Percentiles rank a stretch among this genome's conserved stretches.
Evolutionary conservation across 2,888 invertebrate genomes (phyloP).

Genomic region (Tryphoninae sp.): DNA sequence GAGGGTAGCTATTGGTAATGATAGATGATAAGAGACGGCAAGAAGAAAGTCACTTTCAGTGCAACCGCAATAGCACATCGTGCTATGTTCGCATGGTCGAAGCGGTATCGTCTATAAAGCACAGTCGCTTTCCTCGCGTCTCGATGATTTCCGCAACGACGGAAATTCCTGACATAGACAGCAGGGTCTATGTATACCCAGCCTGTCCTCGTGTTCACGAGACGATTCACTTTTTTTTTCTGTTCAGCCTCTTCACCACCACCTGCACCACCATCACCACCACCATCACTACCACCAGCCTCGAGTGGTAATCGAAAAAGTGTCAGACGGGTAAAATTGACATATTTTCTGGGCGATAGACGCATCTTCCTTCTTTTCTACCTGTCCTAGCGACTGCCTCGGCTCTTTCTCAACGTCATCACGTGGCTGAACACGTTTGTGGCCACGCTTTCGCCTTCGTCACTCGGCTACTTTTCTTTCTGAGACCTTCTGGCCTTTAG

Average conservation of each 20-base stretch:
- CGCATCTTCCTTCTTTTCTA: constrained; percentile 27
- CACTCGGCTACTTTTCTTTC: background rate
- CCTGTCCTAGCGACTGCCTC: constrained; percentile 19
- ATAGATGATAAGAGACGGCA: background rate
- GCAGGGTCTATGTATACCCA: constrained; percentile 23
- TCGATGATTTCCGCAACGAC: constrained; percentile 50
- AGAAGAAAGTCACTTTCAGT: background rate
- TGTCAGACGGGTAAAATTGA: constrained; percentile 62
- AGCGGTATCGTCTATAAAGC: constrained; percentile 2
- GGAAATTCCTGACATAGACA: constrained; percentile 59
- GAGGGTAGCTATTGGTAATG: background rate
- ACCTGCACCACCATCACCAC: constrained; percentile 9
- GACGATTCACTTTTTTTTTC: constrained; percentile 28
- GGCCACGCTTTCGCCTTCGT: constrained; percentile 43
- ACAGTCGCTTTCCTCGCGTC: constrained; percentile 32
- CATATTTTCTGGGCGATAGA: constrained; percentile 58
- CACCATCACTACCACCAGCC: constrained; percentile 7
- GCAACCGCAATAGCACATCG: background rate
- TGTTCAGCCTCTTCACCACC: constrained; percentile 39
- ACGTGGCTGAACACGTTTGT: constrained; percentile 27
- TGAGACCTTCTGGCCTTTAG: too few species aligned
- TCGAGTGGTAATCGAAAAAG: constrained; percentile 61
- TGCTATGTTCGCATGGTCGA: constrained; percentile 1
- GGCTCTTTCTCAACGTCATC: background rate
- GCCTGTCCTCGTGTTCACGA: constrained; percentile 27